These are phyloP conservation scores for Drosophila willistoni DNA, from an alignment of 1,140 invertebrate species.

Conservation along the genomic window DNA sequence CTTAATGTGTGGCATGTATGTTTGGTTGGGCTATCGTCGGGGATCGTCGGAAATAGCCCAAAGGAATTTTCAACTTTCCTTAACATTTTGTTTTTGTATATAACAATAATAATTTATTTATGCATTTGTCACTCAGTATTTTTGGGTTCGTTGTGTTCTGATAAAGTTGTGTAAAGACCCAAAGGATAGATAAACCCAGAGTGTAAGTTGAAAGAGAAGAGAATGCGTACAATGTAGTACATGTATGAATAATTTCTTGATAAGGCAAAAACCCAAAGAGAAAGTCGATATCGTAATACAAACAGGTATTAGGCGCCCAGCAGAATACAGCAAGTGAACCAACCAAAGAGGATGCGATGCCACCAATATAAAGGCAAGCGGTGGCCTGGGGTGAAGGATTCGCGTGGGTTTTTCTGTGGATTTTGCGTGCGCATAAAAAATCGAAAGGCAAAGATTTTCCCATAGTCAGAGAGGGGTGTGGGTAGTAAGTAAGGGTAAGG, in stretches of 20 bases:
- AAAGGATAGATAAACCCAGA: slow-evolving; percentile 19
- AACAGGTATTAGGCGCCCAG: slow-evolving; percentile 77
- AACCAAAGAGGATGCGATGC: slow-evolving; percentile 40
- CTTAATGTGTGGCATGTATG: background rate
- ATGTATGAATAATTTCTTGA: slow-evolving; percentile 36
- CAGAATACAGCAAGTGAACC: slow-evolving; percentile 43
- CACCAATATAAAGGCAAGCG: slow-evolving; percentile 29
- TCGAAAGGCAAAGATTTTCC: slow-evolving; percentile 30
- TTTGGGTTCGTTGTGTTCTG: slow-evolving; percentile 52
- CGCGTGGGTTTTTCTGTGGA: slow-evolving; percentile 64
- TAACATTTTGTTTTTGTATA: slow-evolving; percentile 29
- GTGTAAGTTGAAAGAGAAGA: too few relatives aligned
- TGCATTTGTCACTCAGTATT: slow-evolving; percentile 62
- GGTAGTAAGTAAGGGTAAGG: too few relatives aligned
- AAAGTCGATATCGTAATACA: slow-evolving; percentile 82
- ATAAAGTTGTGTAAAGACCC: slow-evolving; percentile 76
- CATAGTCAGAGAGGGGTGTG: background rate
- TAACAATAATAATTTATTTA: slow-evolving; percentile 67
- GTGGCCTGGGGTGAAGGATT: slow-evolving; percentile 27
- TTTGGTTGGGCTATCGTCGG: background rate
- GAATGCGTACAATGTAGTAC: background rate
- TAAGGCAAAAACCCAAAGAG: slow-evolving; percentile 46
- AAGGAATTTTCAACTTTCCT: slow-evolving; percentile 39
- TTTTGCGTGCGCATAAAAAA: slow-evolving; percentile 66
- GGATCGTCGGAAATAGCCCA: slow-evolving; percentile 15